phyloP scores from a whole-genome alignment of 2,113 vertebrate genomes.

The Pogona vitticeps region DNA sequence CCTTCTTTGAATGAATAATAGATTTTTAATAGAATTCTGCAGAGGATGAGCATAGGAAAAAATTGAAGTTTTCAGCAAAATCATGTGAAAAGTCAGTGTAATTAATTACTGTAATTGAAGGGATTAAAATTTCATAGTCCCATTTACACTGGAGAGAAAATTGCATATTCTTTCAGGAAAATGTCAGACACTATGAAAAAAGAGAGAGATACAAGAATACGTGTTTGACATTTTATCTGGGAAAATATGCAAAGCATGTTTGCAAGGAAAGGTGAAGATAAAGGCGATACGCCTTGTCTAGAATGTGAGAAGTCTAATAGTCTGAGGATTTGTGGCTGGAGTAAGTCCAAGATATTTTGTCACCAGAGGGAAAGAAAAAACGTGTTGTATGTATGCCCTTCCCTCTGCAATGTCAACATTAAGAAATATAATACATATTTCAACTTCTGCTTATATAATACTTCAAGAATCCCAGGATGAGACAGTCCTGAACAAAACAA shows the following conservation, averaged over 20 bases:
- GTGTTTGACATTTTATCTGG: neutral
- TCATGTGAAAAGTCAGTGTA: neutral
- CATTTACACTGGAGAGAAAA: slow-evolving; percentile 49
- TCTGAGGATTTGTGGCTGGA: too few relatives aligned
- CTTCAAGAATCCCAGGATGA: too few relatives aligned
- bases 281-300: too few relatives aligned
- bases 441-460: too few relatives aligned
- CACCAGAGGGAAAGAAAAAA: too few relatives aligned
- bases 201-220: neutral
- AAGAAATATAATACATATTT: too few relatives aligned
- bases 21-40: neutral
- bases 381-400: too few relatives aligned
- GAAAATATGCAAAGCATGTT: rapidly evolving
- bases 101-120: slow-evolving; percentile 34
- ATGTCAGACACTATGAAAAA: slow-evolving; percentile 13
- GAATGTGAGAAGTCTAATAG: neutral
- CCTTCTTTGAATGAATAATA: neutral
- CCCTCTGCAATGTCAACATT: too few relatives aligned
- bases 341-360: too few relatives aligned
- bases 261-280: neutral
- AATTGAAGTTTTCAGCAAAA: slow-evolving; percentile 27
- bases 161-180: slow-evolving; percentile 28
- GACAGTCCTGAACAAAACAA: too few relatives aligned
- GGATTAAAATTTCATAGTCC: slow-evolving; percentile 57
- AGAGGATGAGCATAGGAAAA: neutral